phyloP scores from a whole-genome alignment of 2,797 vertebrate species.

The Pitangus sulphuratus region DNA sequence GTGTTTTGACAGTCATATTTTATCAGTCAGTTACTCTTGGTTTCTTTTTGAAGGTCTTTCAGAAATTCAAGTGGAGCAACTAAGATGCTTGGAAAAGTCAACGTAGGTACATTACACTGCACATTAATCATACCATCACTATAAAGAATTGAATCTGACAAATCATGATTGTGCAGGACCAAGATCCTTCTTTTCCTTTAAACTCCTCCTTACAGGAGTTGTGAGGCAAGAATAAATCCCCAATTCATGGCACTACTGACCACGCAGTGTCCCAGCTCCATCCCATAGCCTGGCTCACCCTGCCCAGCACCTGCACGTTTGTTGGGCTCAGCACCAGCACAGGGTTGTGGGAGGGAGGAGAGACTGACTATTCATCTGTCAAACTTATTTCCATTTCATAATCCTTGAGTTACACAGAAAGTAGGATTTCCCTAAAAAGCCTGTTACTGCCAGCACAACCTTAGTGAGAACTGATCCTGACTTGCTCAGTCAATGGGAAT shows the following conservation, averaged over 20 bases:
- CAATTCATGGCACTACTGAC: neutral
- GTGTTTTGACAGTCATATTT: neutral
- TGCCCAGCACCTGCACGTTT: neutral
- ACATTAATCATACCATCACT: neutral
- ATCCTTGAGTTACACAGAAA: neutral
- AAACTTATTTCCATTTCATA: neutral
- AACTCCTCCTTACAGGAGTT: neutral
- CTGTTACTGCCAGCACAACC: neutral
- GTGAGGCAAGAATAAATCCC: neutral
- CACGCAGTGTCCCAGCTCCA: rapidly evolving
- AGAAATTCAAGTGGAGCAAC: neutral
- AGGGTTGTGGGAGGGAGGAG: rapidly evolving
- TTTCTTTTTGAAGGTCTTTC: neutral
- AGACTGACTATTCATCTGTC: neutral
- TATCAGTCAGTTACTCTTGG: neutral
- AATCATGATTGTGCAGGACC: rapidly evolving
- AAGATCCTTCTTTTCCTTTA: neutral
- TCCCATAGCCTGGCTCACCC: neutral
- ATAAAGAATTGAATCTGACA: neutral
- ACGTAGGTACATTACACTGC: neutral
- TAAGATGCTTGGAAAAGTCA: neutral
- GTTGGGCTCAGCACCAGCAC: rapidly evolving
- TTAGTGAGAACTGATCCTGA: neutral
- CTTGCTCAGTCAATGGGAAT: neutral
- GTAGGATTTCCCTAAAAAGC: constrained; percentile 11